Evolutionary conservation across 2,888 invertebrate genomes (phyloP).

Genomic region (Sarcophaga subvicina): DNA sequence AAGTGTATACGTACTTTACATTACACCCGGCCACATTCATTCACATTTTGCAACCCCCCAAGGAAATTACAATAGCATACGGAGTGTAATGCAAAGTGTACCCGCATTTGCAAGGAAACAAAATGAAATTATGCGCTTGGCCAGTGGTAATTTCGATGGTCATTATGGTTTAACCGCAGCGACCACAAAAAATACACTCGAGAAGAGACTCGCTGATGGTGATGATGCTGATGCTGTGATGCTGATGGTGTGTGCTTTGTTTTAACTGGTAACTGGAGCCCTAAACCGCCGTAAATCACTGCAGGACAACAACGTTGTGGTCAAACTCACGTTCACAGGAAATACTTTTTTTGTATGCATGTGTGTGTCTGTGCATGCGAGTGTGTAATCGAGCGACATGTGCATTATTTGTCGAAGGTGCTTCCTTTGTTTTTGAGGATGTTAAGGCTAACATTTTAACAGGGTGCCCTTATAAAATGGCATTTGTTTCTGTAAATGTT

Average conservation of each 20-base stretch:
- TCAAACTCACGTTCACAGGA: constrained; percentile 36
- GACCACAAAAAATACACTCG: constrained; percentile 57
- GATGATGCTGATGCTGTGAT: constrained; percentile 12
- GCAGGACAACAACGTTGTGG: constrained; percentile 67
- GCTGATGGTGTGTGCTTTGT: constrained; percentile 27
- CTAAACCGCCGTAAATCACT: constrained; percentile 79
- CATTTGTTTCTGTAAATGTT: constrained; percentile 12
- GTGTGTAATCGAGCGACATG: constrained; percentile 56
- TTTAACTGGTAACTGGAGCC: constrained; percentile 70
- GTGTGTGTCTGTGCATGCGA: constrained; percentile 13
- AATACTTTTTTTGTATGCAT: background rate
- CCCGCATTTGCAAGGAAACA: constrained; percentile 60
- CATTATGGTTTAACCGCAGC: constrained; percentile 77
- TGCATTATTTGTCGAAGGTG: constrained; percentile 76
- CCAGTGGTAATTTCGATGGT: constrained; percentile 70
- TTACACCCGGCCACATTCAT: constrained; percentile 29
- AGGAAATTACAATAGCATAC: constrained; percentile 41
- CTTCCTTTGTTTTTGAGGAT: constrained; percentile 73
- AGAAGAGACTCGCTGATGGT: constrained; percentile 49
- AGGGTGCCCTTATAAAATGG: constrained; percentile 55
- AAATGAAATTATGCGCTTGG: constrained; percentile 66
- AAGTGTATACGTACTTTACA: background rate
- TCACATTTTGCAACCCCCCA: constrained; percentile 42
- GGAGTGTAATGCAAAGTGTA: constrained; percentile 27
- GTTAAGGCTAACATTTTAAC: constrained; percentile 18